Evolutionary conservation across 2,888 invertebrate genomes (phyloP).

Genomic region (Glyphotaelius pellucidus): DNA sequence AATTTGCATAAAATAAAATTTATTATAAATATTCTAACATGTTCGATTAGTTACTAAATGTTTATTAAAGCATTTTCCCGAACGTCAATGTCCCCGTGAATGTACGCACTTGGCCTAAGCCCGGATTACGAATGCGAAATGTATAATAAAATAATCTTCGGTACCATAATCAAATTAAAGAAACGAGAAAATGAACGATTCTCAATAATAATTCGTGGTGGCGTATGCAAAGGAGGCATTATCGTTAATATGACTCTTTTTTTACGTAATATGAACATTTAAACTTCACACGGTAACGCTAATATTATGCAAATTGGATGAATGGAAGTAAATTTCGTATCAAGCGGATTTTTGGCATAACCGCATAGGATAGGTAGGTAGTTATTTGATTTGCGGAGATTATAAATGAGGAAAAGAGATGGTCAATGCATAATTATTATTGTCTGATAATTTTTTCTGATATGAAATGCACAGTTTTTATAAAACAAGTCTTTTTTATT

Average conservation of each 20-base stretch:
- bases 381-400: slow-evolving; percentile 15
- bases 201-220: slow-evolving; percentile 1
- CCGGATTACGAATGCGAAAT: not conserved
- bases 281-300: slow-evolving; percentile 53
- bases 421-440: slow-evolving; percentile 29
- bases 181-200: slow-evolving; percentile 5
- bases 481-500: not conserved
- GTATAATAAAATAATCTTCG: not conserved
- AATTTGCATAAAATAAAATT: not conserved
- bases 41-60: not conserved
- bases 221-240: slow-evolving; percentile 27
- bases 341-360: slow-evolving; percentile 39
- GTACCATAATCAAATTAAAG: not conserved
- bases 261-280: slow-evolving; percentile 56
- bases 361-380: slow-evolving; percentile 39
- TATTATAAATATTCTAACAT: not conserved
- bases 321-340: slow-evolving; percentile 35
- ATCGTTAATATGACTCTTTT: slow-evolving; percentile 14
- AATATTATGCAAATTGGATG: slow-evolving; percentile 55
- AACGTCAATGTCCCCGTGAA: not conserved
- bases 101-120: not conserved
- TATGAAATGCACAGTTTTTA: not conserved
- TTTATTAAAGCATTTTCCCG: not conserved
- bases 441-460: slow-evolving; percentile 37
- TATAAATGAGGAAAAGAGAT: slow-evolving; percentile 34